These are phyloP conservation scores for Lordiphosa fenestrarum DNA, from an alignment of 2,888 invertebrate genomes.

Conservation along the genomic window DNA sequence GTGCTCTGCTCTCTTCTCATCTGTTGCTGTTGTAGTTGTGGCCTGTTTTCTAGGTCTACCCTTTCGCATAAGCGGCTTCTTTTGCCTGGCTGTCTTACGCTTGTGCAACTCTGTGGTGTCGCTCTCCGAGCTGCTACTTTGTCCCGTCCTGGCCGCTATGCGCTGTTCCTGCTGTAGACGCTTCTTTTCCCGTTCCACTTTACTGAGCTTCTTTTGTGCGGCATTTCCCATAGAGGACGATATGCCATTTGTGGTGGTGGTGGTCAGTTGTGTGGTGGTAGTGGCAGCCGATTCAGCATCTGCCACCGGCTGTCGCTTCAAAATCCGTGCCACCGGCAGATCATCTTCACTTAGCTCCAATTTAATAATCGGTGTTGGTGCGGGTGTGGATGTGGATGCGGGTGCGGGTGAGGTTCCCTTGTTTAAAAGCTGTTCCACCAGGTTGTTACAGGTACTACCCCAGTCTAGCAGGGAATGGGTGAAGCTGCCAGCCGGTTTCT, in stretches of 20 bases:
- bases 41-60: constrained; percentile 35
- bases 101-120: constrained; percentile 80
- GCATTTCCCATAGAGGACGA: constrained; percentile 22
- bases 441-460: constrained; percentile 88
- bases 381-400: neutral
- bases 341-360: constrained; percentile 61
- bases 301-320: constrained; percentile 41
- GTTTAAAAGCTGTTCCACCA: constrained; percentile 88
- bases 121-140: constrained; percentile 81
- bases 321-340: constrained; percentile 51
- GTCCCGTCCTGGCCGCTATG: constrained; percentile 72
- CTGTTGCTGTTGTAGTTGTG: constrained; percentile 4
- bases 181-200: constrained; percentile 78
- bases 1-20: constrained; percentile 28
- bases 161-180: constrained; percentile 75
- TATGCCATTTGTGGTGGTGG: constrained; percentile 51
- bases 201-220: constrained; percentile 70
- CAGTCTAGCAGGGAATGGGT: constrained; percentile 80
- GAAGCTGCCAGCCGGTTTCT: constrained; percentile 32
- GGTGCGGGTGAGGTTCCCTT: constrained; percentile 34
- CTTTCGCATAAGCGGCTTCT: constrained; percentile 69
- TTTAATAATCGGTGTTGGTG: constrained; percentile 32
- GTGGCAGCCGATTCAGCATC: constrained; percentile 52
- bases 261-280: constrained; percentile 51
- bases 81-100: constrained; percentile 68